Evolutionary conservation across 2,113 vertebrate genomes (phyloP).

Genomic region (Oophaga pumilio): DNA sequence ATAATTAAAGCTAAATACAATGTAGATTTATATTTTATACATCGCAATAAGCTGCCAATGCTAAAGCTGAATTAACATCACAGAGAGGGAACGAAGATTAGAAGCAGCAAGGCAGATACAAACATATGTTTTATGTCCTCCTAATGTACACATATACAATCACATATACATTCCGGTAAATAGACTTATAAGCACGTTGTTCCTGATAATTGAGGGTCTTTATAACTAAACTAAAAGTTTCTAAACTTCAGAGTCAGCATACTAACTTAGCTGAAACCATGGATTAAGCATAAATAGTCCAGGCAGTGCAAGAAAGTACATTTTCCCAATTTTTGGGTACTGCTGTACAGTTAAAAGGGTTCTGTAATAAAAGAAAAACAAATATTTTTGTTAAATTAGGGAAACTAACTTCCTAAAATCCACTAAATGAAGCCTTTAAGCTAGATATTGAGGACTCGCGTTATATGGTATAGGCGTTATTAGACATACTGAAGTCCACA

Average conservation of each 20-base stretch:
- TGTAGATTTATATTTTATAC: background rate
- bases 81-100: slow-evolving; percentile 1
- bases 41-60: background rate
- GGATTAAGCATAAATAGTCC: background rate
- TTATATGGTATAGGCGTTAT: no score
- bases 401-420: background rate
- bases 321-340: background rate
- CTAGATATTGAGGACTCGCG: background rate
- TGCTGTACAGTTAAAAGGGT: background rate
- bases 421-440: background rate
- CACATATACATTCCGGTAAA: slow-evolving; percentile 27
- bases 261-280: background rate
- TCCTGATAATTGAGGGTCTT: background rate
- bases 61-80: background rate
- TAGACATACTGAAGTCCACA: no score
- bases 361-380: background rate
- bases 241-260: background rate
- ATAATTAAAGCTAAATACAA: slow-evolving; percentile 1
- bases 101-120: background rate
- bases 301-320: background rate
- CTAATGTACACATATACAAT: slow-evolving; percentile 19
- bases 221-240: background rate
- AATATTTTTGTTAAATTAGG: background rate
- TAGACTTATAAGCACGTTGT: slow-evolving; percentile 21
- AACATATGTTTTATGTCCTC: slow-evolving; percentile 43